These are phyloP conservation scores for Papilio xuthus DNA, from an alignment of 1,140 invertebrate species.

Conservation along the genomic window DNA sequence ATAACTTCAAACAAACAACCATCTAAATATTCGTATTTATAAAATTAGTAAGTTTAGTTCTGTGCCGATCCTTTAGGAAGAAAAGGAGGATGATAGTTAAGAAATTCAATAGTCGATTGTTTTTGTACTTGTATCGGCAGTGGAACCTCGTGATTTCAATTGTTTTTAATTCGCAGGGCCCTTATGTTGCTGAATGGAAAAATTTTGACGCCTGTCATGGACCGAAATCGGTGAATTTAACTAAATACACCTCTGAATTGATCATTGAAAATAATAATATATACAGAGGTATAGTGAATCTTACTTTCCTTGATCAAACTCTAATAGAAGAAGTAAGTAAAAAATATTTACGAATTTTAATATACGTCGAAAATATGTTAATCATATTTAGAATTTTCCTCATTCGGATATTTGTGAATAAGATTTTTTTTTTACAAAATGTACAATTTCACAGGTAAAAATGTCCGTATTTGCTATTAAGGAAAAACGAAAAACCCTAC, in stretches of 20 bases:
- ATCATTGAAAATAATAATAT: slow-evolving; percentile 38
- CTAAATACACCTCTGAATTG: slow-evolving; percentile 38
- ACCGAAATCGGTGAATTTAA: slow-evolving; percentile 49
- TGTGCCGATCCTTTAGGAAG: no score
- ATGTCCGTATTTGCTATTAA: slow-evolving; percentile 52
- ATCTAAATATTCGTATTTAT: no score
- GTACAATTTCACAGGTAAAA: slow-evolving; percentile 42
- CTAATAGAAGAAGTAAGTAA: slow-evolving; percentile 49
- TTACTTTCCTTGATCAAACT: slow-evolving; percentile 47
- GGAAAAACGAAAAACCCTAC: slow-evolving; percentile 45
- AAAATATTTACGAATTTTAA: not conserved
- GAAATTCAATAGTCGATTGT: no score
- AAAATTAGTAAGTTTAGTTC: no score
- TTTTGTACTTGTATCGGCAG: not conserved
- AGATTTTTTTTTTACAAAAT: not conserved
- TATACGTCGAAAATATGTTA: not conserved
- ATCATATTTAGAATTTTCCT: not conserved
- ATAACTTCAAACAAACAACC: no score
- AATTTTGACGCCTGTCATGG: slow-evolving; percentile 48
- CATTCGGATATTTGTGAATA: not conserved
- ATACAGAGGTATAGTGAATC: slow-evolving; percentile 45
- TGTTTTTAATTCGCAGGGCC: slow-evolving; percentile 44
- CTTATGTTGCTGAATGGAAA: slow-evolving; percentile 49
- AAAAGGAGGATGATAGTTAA: no score
- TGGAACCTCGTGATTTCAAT: no score